These are phyloP conservation scores for Cotesia chilonis DNA, from an alignment of 1,140 invertebrate genomes.

Conservation along the genomic window DNA sequence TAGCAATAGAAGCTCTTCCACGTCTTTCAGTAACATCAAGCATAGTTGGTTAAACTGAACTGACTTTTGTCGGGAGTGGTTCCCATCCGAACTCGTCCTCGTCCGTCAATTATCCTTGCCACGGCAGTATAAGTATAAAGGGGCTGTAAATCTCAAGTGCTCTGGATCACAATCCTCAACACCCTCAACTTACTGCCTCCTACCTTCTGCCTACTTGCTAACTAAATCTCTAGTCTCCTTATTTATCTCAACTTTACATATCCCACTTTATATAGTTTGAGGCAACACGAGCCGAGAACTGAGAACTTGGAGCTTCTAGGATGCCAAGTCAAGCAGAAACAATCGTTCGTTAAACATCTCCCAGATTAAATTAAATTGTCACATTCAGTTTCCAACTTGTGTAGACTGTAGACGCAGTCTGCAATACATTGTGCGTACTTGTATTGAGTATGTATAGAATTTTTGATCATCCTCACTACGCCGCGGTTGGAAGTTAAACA, in stretches of 20 bases:
- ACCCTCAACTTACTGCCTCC: background rate
- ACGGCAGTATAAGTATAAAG: conserved; percentile 9
- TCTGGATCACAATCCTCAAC: conserved; percentile 29
- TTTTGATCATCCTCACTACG: conserved; percentile 35
- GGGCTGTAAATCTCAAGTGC: conserved; percentile 29
- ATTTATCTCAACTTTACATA: conserved; percentile 5
- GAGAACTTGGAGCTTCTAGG: background rate
- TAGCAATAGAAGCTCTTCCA: too few species aligned
- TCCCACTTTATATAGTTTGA: background rate
- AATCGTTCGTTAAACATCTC: conserved; percentile 23
- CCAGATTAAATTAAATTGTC: conserved; percentile 22
- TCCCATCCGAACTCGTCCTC: conserved; percentile 16
- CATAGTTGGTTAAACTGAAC: conserved; percentile 55
- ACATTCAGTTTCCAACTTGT: background rate
- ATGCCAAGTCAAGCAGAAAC: conserved; percentile 27
- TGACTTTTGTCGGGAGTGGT: conserved; percentile 32
- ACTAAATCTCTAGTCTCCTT: background rate
- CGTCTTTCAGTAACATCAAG: conserved; percentile 32
- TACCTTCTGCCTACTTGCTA: background rate
- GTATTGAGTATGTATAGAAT: too few species aligned
- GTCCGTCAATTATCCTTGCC: conserved; percentile 50
- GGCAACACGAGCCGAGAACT: conserved; percentile 4
- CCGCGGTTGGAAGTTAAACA: too few species aligned
- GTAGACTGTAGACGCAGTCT: too few species aligned
- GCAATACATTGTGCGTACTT: too few species aligned